phyloP scores from a whole-genome alignment of 2,888 invertebrate species.

The Clivina fossor region DNA sequence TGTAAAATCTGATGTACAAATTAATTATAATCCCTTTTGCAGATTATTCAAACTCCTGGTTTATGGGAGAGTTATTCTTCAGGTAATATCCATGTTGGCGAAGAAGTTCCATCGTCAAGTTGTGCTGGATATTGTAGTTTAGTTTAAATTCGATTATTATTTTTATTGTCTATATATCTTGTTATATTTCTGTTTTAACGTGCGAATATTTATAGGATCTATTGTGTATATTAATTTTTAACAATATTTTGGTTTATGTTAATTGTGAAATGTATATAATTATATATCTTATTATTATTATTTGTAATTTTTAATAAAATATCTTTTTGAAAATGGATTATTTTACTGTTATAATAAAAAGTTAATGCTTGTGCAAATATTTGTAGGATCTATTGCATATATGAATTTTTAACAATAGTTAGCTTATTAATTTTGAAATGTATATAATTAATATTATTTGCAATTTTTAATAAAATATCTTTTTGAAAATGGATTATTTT shows the following conservation, averaged over 20 bases:
- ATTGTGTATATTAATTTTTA: slow-evolving; percentile 1
- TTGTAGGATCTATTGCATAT: not conserved
- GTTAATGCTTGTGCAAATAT: not conserved
- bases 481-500: not conserved
- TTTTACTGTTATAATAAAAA: not conserved
- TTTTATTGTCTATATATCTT: slow-evolving; percentile 3
- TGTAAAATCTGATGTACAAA: no score
- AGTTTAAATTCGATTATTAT: slow-evolving; percentile 41
- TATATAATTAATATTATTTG: slow-evolving; percentile 21
- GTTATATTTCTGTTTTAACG: slow-evolving; percentile 5
- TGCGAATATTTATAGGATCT: no score
- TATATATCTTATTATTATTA: slow-evolving; percentile 10
- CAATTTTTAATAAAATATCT: slow-evolving; percentile 23
- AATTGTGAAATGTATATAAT: slow-evolving; percentile 9
- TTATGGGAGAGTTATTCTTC: slow-evolving; percentile 66
- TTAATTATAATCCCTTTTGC: no score
- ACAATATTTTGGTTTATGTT: slow-evolving; percentile 9
- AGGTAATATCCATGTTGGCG: slow-evolving; percentile 47
- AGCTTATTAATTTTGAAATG: slow-evolving; percentile 10
- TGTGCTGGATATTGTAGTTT: slow-evolving; percentile 50
- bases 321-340: slow-evolving; percentile 1
- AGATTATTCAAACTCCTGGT: slow-evolving; percentile 94
- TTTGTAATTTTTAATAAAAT: slow-evolving; percentile 21
- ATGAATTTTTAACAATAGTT: slow-evolving; percentile 12
- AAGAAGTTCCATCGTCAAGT: slow-evolving; percentile 46